Percentiles rank a stretch among this genome's conserved stretches.
These are phyloP conservation scores for Epinotia bilunana DNA, from an alignment of 2,888 invertebrate species.

Conservation along the genomic window DNA sequence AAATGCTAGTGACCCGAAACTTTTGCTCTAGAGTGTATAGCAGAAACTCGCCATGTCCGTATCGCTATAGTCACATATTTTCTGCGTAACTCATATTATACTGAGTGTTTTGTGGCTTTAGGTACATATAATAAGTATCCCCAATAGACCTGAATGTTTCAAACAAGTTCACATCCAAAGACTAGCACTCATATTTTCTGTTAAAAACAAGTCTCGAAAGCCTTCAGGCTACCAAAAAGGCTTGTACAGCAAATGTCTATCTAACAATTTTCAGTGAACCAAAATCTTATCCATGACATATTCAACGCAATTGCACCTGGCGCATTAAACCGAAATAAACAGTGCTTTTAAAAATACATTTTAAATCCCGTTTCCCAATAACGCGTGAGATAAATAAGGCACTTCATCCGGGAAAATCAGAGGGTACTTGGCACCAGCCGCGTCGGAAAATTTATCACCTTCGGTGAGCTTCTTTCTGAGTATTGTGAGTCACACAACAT, in stretches of 20 bases:
- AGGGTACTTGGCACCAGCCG: slow-evolving; percentile 36
- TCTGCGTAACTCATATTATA: no score
- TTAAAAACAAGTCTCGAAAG: background rate
- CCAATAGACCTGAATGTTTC: no score
- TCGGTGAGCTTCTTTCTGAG: slow-evolving; percentile 36
- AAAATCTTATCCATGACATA: slow-evolving; percentile 6
- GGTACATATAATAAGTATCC: no score
- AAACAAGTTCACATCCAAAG: no score
- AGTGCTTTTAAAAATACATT: slow-evolving; percentile 33
- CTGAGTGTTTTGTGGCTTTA: no score
- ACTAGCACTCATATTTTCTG: background rate
- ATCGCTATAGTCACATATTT: no score
- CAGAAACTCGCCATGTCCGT: no score
- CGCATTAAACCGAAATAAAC: slow-evolving; percentile 37
- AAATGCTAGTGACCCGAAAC: no score
- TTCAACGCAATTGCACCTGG: slow-evolving; percentile 31
- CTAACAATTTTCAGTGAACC: background rate
- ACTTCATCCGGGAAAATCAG: slow-evolving; percentile 40
- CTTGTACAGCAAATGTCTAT: background rate
- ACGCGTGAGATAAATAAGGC: slow-evolving; percentile 37
- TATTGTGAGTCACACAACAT: slow-evolving; percentile 31
- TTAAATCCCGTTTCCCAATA: slow-evolving; percentile 27
- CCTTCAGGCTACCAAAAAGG: background rate
- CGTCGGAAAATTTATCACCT: slow-evolving; percentile 35
- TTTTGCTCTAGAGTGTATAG: no score